Evolutionary conservation across 2,888 invertebrate genomes (phyloP).

Genomic region (Maniola hyperantus): DNA sequence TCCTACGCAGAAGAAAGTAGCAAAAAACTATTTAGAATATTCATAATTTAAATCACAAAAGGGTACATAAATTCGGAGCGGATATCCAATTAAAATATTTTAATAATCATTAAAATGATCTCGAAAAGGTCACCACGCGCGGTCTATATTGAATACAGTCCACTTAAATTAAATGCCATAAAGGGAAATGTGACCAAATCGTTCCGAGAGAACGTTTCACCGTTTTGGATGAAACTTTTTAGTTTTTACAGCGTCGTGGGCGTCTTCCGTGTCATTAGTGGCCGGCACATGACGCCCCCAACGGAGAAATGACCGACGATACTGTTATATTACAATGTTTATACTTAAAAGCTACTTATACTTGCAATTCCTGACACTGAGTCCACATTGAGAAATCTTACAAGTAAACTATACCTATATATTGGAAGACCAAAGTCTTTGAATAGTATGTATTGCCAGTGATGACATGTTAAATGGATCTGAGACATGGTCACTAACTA

Average conservation of each 20-base stretch:
- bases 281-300: neutral
- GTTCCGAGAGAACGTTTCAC: conserved; percentile 25
- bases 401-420: too few species aligned
- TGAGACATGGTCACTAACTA: too few species aligned
- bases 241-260: conserved; percentile 55
- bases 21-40: conserved; percentile 5
- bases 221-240: conserved; percentile 48
- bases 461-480: too few species aligned
- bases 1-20: neutral
- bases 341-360: neutral
- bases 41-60: conserved; percentile 13
- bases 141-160: conserved; percentile 1
- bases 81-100: conserved; percentile 21
- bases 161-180: conserved; percentile 7
- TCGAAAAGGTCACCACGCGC: conserved; percentile 14
- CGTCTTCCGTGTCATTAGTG: conserved; percentile 61
- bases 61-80: conserved; percentile 8
- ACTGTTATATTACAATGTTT: neutral
- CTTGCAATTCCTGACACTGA: neutral
- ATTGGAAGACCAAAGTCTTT: too few species aligned
- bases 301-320: neutral
- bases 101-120: conserved; percentile 18
- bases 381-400: neutral
- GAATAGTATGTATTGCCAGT: too few species aligned
- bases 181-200: conserved; percentile 30